Percentiles rank a stretch among this genome's conserved stretches.
Evolutionary conservation across 2,888 invertebrate genomes (phyloP).

Genomic region (Pantelozetes paolii): DNA sequence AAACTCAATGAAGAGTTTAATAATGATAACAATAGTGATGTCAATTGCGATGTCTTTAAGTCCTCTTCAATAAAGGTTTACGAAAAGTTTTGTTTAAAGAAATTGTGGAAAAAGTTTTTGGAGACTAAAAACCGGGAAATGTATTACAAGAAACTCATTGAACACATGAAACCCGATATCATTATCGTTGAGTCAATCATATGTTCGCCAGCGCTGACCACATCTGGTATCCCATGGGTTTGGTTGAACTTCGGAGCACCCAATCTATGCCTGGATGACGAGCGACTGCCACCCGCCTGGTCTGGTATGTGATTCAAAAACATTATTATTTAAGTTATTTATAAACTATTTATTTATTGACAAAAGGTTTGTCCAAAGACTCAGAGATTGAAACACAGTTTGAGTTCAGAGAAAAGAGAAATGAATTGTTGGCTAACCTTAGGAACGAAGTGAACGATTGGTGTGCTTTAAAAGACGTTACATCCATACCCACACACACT

Average conservation of each 20-base stretch:
- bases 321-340: too few relatives aligned
- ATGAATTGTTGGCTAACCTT: background rate
- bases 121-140: background rate
- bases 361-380: background rate
- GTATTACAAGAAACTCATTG: constrained; percentile 5
- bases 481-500: background rate
- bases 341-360: background rate
- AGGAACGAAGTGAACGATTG: background rate
- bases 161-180: background rate
- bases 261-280: background rate
- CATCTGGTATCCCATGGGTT: background rate
- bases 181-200: background rate
- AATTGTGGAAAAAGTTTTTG: background rate
- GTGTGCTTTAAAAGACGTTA: background rate
- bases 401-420: background rate
- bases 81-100: background rate
- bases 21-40: background rate
- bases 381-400: background rate
- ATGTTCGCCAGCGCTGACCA: background rate
- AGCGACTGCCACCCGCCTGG: background rate
- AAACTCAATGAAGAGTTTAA: background rate
- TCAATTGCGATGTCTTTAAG: background rate
- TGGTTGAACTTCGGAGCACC: constrained; percentile 5
- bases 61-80: background rate
- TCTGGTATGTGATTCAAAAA: background rate